A percentile compares a stretch with the other conserved stretches of the same genome.
Evolutionary conservation across 2,888 invertebrate species (phyloP).

Genomic region (Meloe dianella): DNA sequence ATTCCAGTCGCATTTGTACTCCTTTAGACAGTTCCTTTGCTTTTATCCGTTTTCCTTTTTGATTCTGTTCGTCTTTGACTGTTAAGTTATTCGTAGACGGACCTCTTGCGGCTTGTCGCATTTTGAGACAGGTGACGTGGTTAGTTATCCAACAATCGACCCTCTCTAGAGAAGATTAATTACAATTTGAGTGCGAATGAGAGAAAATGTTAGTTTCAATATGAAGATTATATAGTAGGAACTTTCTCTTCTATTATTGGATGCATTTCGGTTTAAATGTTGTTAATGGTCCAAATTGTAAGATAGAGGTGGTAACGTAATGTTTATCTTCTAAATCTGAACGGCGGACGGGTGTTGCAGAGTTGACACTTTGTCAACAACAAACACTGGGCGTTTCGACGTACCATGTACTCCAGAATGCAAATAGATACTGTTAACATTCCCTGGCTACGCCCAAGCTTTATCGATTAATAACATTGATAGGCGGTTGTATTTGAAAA

Average conservation of each 20-base stretch:
- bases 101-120: constrained; percentile 33
- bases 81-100: constrained; percentile 30
- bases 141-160: constrained; percentile 33
- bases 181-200: constrained; percentile 22
- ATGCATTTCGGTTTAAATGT: neutral
- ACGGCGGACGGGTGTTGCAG: constrained; percentile 43
- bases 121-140: constrained; percentile 35
- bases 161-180: constrained; percentile 38
- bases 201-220: neutral
- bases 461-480: constrained; percentile 48
- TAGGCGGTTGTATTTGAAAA: constrained; percentile 27
- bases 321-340: constrained; percentile 50
- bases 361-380: constrained; percentile 51
- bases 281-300: constrained; percentile 20
- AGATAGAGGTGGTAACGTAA: constrained; percentile 20
- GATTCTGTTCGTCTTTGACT: constrained; percentile 11
- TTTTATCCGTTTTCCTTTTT: neutral
- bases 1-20: neutral
- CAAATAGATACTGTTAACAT: constrained; percentile 53
- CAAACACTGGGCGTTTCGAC: constrained; percentile 49
- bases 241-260: constrained; percentile 1
- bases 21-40: constrained; percentile 16
- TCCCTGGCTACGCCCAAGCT: constrained; percentile 48
- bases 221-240: neutral
- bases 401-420: constrained; percentile 50